Evolutionary conservation across 2,888 invertebrate genomes (phyloP).

Genomic region (Alitta virens): DNA sequence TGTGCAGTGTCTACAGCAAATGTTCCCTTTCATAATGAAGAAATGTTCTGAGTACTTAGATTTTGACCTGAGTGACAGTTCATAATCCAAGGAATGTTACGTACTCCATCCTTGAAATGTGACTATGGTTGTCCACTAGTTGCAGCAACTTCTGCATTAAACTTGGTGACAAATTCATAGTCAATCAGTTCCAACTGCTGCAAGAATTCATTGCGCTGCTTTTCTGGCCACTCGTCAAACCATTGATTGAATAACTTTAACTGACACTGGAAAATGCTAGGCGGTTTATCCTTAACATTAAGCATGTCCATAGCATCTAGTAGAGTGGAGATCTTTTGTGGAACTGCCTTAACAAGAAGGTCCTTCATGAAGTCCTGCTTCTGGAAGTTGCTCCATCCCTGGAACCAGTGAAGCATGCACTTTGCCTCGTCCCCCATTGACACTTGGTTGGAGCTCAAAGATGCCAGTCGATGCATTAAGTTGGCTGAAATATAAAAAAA

Average conservation of each 20-base stretch:
- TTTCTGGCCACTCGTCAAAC: conserved; percentile 54
- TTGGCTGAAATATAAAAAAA: too few relatives aligned
- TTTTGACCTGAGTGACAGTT: too few relatives aligned
- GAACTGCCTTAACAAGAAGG: conserved; percentile 44
- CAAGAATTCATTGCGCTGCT: conserved; percentile 47
- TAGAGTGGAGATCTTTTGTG: conserved; percentile 41
- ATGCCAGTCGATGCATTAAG: conserved; percentile 20
- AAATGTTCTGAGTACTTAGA: too few relatives aligned
- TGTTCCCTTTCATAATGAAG: too few relatives aligned
- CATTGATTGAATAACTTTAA: conserved; percentile 56
- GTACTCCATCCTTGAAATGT: background rate
- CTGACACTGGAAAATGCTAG: conserved; percentile 57
- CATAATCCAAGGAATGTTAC: too few relatives aligned
- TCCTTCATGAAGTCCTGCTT: conserved; percentile 45
- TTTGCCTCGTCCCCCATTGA: conserved; percentile 40
- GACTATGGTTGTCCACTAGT: conserved; percentile 20
- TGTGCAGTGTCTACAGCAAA: too few relatives aligned
- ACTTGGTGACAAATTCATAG: conserved; percentile 46
- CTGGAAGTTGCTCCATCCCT: conserved; percentile 42
- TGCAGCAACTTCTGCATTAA: conserved; percentile 34
- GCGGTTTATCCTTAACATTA: conserved; percentile 49
- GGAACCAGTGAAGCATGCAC: conserved; percentile 49
- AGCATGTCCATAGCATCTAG: conserved; percentile 44
- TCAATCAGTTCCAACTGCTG: conserved; percentile 45
- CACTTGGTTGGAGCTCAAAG: background rate